Evolutionary conservation across 2,888 invertebrate genomes (phyloP), one percentile per base, ranked within the genome.

Genomic region (Philonicus albiceps): DNA sequence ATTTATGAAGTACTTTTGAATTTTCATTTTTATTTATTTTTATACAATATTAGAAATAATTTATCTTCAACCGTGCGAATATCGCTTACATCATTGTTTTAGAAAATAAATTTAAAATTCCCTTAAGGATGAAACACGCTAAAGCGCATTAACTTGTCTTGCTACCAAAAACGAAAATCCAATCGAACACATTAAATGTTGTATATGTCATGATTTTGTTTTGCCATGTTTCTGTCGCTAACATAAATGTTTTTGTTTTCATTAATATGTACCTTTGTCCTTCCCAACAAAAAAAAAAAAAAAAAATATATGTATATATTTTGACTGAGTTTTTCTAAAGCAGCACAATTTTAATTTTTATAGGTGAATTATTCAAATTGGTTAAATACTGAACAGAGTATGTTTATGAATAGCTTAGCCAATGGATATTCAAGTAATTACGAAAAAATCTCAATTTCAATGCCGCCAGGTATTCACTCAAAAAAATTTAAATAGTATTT

Each of bases 341-440:
- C 34, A 73, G 40, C 37, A 30, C 22, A 27, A 40, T 85, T 75
- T 86, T 76, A 22, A 76, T 86, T 75, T 88, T 88, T 89, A 84
- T 88, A 90, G 90, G 89, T 90, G 89, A 90, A 90, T 89, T 90
- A 90, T 89, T 88, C 90, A 89, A 90, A 90, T 90, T 90, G 90
- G 90, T 89, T 90, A 86, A 89, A 89, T 88, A 88, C 89, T 87
- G 89, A 90, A 88, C 90, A 90, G 89, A 90, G 89, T 89, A 89
- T 90, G 88, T 90, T 90, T 88, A 89, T 90, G 89, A 90, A 90
- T 89, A 90, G 89, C 89, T 89, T 90, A 89, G 88, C 90, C 88
- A 90, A 90, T 88, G 90, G 90, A 87, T 90, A 89, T 89, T 88
- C 89, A 88, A 90, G 89, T 88, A 90, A 88, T 88, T 89, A 88